These are phyloP conservation scores for Poeciliopsis infans DNA, from an alignment of 2,797 vertebrate species.

Conservation along the genomic window DNA sequence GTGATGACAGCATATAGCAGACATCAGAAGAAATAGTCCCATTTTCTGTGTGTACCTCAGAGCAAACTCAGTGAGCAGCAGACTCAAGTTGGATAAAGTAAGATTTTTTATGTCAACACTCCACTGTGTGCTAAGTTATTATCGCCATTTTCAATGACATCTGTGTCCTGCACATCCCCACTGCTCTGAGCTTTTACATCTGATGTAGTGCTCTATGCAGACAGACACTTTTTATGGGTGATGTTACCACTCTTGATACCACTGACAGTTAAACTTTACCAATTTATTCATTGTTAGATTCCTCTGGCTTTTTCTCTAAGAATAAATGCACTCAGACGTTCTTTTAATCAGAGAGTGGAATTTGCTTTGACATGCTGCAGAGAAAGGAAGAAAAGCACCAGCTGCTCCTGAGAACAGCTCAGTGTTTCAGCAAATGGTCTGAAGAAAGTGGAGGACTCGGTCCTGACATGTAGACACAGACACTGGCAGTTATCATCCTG, in stretches of 20 bases:
- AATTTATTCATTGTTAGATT: background rate
- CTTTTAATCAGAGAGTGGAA: background rate
- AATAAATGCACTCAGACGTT: background rate
- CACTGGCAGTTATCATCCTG: background rate
- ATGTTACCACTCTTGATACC: background rate
- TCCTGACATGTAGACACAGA: background rate
- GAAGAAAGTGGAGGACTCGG: background rate
- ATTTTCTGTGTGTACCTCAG: background rate
- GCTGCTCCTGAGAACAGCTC: background rate
- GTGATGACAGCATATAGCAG: background rate
- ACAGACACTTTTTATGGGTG: background rate
- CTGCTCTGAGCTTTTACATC: background rate
- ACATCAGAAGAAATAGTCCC: background rate
- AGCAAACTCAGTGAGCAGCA: background rate
- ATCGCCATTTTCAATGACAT: background rate
- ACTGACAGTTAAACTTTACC: background rate
- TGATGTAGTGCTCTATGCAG: background rate
- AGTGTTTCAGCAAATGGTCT: background rate
- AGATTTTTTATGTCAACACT: slow-evolving; percentile 1
- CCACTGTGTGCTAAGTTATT: background rate
- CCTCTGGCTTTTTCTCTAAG: background rate
- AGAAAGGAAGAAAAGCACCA: background rate
- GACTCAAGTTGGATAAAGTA: background rate
- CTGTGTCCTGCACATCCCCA: background rate
- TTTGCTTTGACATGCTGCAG: background rate